Evolutionary conservation across 2,797 vertebrate genomes (phyloP).

Genomic region (Sebastes minor): DNA sequence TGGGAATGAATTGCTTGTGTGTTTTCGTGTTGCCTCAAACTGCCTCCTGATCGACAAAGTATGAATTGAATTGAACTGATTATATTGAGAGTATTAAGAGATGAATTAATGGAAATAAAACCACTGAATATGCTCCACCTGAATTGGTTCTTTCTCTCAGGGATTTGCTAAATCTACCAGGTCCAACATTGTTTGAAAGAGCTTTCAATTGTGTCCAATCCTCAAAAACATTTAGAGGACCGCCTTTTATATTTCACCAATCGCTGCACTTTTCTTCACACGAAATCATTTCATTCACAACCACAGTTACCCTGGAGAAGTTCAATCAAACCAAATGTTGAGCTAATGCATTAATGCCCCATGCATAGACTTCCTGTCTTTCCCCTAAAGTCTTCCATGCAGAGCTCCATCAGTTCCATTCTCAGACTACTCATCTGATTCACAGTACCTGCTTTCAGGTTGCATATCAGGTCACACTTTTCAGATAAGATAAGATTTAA

Average conservation of each 20-base stretch:
- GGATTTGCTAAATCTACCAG: background rate
- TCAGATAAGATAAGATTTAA: background rate
- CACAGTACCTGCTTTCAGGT: background rate
- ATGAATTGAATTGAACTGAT: background rate
- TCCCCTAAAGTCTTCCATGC: too few species aligned
- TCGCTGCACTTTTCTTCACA: background rate
- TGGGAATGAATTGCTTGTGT: background rate
- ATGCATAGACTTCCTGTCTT: background rate
- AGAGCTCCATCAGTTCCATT: background rate
- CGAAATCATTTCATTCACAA: background rate
- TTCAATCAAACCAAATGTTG: background rate
- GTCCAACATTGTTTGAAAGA: background rate
- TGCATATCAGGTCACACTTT: background rate
- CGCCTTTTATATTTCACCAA: background rate
- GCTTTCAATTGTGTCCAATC: background rate
- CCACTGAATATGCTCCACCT: background rate
- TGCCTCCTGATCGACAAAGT: background rate
- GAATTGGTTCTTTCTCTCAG: background rate
- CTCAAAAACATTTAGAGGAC: background rate
- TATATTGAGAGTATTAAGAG: background rate
- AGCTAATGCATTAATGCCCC: background rate
- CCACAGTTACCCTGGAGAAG: background rate
- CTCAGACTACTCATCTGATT: background rate
- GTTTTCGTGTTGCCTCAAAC: background rate
- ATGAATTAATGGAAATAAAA: background rate